phyloP scores from a whole-genome alignment of 2,113 vertebrate genomes.

The Muntiacus reevesi region DNA sequence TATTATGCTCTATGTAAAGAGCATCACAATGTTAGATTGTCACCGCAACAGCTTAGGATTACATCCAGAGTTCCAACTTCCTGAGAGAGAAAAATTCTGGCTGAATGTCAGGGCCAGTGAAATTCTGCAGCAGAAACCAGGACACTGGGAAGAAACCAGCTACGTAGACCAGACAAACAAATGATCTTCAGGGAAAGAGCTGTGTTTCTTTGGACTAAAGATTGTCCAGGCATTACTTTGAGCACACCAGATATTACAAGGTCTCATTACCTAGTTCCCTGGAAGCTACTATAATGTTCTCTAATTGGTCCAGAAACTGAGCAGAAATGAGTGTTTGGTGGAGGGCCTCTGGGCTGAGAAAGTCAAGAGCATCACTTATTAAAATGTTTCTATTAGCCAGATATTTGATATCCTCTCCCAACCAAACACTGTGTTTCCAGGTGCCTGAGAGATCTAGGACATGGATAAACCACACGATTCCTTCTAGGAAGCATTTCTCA shows the following conservation, averaged over 20 bases:
- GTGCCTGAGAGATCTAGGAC: not conserved
- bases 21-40: not conserved
- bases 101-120: not conserved
- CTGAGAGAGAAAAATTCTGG: not conserved
- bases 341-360: not conserved
- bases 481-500: conserved; percentile 48
- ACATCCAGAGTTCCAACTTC: not conserved
- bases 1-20: not conserved
- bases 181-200: not conserved
- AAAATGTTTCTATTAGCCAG: not conserved
- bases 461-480: not conserved
- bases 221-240: not conserved
- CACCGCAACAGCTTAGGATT: not conserved
- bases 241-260: not conserved
- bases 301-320: not conserved
- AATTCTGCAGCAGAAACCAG: not conserved
- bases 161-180: not conserved
- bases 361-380: not conserved
- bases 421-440: not conserved
- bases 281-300: not conserved
- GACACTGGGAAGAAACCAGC: not conserved
- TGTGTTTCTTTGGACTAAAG: not conserved
- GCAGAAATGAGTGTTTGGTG: not conserved
- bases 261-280: not conserved
- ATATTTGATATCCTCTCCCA: not conserved